Evolutionary conservation across 2,888 invertebrate genomes (phyloP).

Genomic region (Lasioglossum zephyrum): DNA sequence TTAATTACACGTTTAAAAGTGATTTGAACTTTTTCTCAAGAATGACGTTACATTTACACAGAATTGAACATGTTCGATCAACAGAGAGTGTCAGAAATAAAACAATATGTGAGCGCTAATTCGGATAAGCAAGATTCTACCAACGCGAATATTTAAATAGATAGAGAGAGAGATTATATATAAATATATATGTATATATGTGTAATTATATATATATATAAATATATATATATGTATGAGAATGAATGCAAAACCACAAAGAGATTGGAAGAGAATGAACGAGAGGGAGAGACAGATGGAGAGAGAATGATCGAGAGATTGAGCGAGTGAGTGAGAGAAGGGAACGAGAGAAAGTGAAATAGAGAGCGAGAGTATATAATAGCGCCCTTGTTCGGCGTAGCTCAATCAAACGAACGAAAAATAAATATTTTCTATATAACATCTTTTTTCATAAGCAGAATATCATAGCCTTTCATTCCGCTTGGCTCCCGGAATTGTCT

Average conservation of each 20-base stretch:
- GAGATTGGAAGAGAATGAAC: slow-evolving; percentile 11
- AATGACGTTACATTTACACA: neutral
- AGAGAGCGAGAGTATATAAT: slow-evolving; percentile 67
- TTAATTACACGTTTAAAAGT: slow-evolving; percentile 1
- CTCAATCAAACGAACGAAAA: slow-evolving; percentile 77
- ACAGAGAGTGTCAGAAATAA: slow-evolving; percentile 29
- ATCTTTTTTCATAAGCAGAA: slow-evolving; percentile 78
- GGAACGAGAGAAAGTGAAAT: slow-evolving; percentile 29
- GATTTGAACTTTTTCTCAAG: neutral
- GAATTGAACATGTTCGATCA: slow-evolving; percentile 37
- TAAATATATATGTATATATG: slow-evolving; percentile 26
- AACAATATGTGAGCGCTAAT: neutral
- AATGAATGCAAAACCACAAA: slow-evolving; percentile 25
- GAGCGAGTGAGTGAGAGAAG: neutral
- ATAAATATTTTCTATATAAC: slow-evolving; percentile 82
- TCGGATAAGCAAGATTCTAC: slow-evolving; percentile 57
- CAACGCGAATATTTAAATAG: slow-evolving; percentile 54
- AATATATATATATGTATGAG: slow-evolving; percentile 15
- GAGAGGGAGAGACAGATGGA: neutral
- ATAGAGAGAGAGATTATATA: slow-evolving; percentile 60
- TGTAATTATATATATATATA: slow-evolving; percentile 30
- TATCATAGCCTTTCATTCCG: slow-evolving; percentile 79
- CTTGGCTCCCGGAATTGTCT: slow-evolving; percentile 57
- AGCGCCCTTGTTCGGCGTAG: slow-evolving; percentile 77
- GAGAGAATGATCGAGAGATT: neutral